Evolutionary conservation across 2,888 invertebrate species (phyloP), one percentile per base, ranked within the genome.

Genomic region (Tetropium fuscum): DNA sequence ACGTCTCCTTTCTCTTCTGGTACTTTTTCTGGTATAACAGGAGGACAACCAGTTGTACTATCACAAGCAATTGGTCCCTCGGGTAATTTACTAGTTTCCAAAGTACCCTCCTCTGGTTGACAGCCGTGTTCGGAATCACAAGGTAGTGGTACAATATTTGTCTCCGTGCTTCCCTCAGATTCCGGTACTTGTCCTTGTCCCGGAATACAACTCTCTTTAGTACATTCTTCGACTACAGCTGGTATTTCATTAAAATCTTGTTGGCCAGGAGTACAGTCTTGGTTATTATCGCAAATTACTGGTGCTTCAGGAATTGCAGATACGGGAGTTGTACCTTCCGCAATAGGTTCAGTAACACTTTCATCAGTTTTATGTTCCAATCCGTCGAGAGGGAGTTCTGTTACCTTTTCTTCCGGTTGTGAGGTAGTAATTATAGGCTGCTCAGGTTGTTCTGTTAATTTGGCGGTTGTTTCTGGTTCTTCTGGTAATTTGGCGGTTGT

Each of bases 151-250:
- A 53, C 38, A 8, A 34, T 5, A 38, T 19, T 15, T 60, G 49
- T 34, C 44, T 60, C 53, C 11, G 57, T 34, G 13, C 48, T 16
- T 54, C 15, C 25, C 51, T 58, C 54, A 43, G 65, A 11, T 58
- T 40, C 38, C 22, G 61, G 51, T n/a, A 43, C 30, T 38, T 60
- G 32, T 25, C 27, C 61, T 19, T 41, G 48, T 36, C n/a, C n/a
- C 30, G 47, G 41, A 7, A 22, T 25, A 32, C 65, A 65, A 13
- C 34, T 44, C 36, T 65, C 58, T 22, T 63, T 63, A 25, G 59
- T 69, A 38, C 67, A 67, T 40, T 49, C 22, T 51, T 63, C 63
- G 2, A 34, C 15, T 7, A 58, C 53, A 25, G 43, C 57, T 8
- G 65, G 63, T 38, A 58, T 60, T 49, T 63, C 60, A 10, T 60